A percentile compares a stretch with the other conserved stretches of the same genome.
Evolutionary conservation across 53 echinoderm and acorn worm genomes (phyloP).

Genomic region (Holothuria scabra): DNA sequence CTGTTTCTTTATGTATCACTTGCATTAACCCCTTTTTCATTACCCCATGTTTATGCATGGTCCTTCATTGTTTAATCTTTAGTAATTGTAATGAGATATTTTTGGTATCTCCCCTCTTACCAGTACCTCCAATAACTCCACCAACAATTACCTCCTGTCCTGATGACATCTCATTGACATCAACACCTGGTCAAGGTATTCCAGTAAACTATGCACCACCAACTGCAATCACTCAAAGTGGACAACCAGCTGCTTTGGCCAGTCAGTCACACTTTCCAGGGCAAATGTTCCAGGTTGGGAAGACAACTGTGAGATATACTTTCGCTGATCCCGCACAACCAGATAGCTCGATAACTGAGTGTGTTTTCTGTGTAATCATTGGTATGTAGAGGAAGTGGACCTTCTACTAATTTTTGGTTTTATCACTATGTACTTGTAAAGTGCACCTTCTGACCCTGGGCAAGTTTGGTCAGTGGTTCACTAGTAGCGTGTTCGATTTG

Average conservation of each 20-base stretch:
- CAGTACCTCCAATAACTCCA: slow-evolving; percentile 21
- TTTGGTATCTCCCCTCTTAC: too few species aligned
- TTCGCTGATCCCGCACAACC: slow-evolving; percentile 16
- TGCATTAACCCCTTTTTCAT: too few species aligned
- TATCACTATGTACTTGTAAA: too few species aligned
- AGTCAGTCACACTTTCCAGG: slow-evolving; percentile 26
- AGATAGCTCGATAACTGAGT: background rate
- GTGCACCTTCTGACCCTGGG: too few species aligned
- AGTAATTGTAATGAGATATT: too few species aligned
- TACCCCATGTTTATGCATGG: too few species aligned
- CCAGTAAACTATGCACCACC: background rate
- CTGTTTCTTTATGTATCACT: too few species aligned
- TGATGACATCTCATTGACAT: slow-evolving; percentile 18
- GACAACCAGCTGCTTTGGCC: background rate
- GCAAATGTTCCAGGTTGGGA: slow-evolving; percentile 4
- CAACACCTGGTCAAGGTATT: slow-evolving; percentile 1
- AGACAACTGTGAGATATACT: slow-evolving; percentile 10
- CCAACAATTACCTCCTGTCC: slow-evolving; percentile 7
- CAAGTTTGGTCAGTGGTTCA: too few species aligned
- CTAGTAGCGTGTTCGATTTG: too few species aligned
- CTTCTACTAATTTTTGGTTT: too few species aligned
- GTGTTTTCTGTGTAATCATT: slow-evolving; percentile 15
- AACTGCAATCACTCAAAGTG: background rate
- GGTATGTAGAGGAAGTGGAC: background rate
- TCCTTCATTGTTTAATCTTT: too few species aligned